These are phyloP conservation scores for Ormyrus pomaceus DNA, from an alignment of 2,888 invertebrate genomes.

Conservation along the genomic window DNA sequence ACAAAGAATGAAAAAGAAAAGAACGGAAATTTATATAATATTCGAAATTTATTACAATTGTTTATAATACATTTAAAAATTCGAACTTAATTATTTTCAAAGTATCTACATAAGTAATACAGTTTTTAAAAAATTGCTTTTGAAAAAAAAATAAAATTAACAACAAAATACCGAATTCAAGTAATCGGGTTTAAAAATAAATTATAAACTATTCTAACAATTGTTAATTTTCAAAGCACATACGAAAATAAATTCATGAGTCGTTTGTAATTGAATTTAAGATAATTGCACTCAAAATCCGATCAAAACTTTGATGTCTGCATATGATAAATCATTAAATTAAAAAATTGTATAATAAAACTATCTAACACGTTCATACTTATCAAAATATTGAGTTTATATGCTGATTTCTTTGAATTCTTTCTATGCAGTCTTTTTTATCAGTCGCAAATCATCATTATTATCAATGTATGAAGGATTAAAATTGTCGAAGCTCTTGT, in stretches of 20 bases:
- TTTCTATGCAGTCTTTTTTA: conserved; percentile 48
- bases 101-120: conserved; percentile 48
- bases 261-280: conserved; percentile 22
- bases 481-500: conserved; percentile 45
- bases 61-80: conserved; percentile 51
- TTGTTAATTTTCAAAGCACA: conserved; percentile 31
- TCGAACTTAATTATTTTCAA: conserved; percentile 39
- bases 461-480: conserved; percentile 15
- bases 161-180: conserved; percentile 44
- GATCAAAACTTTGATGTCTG: conserved; percentile 43
- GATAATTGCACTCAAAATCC: conserved; percentile 51
- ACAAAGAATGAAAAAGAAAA: not conserved
- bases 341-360: conserved; percentile 42
- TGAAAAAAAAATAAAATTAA: conserved; percentile 32
- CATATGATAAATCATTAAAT: conserved; percentile 15
- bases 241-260: conserved; percentile 53
- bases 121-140: conserved; percentile 43
- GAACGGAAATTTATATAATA: conserved; percentile 25
- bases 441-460: conserved; percentile 35
- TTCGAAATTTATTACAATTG: conserved; percentile 51
- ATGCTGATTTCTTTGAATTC: conserved; percentile 37
- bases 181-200: conserved; percentile 44
- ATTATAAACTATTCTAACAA: not conserved
- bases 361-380: conserved; percentile 54
- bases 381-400: conserved; percentile 49